Evolutionary conservation across 2,888 invertebrate species (phyloP).

Genomic region (Caenorhabditis panamensis): DNA sequence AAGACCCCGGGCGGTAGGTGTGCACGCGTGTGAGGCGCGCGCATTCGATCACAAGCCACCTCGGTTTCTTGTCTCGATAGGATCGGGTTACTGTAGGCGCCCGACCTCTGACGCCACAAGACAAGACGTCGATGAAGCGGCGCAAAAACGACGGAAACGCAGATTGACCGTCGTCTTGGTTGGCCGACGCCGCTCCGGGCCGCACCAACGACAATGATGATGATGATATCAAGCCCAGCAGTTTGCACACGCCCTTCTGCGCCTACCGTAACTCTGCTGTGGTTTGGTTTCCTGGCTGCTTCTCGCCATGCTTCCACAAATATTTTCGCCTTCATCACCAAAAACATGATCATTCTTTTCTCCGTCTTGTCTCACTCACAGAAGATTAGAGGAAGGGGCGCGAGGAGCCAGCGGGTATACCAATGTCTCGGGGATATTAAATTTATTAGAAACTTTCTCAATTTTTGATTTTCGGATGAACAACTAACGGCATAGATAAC

Average conservation of each 20-base stretch:
- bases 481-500: not conserved
- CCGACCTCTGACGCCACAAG: not conserved
- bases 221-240: constrained; percentile 43
- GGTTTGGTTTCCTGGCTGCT: constrained; percentile 15
- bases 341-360: constrained; percentile 8
- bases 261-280: constrained; percentile 26
- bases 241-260: constrained; percentile 27
- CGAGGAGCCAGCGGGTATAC: not conserved
- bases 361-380: not conserved
- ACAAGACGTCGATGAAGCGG: constrained; percentile 43
- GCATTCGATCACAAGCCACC: constrained; percentile 49
- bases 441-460: not conserved
- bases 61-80: constrained; percentile 19
- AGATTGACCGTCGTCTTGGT: constrained; percentile 53
- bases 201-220: constrained; percentile 39
- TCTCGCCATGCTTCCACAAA: constrained; percentile 3
- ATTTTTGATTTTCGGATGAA: not conserved
- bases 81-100: constrained; percentile 62
- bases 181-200: constrained; percentile 48
- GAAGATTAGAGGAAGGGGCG: not conserved
- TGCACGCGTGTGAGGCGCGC: constrained; percentile 58
- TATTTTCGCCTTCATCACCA: constrained; percentile 14
- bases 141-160: constrained; percentile 48
- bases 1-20: constrained; percentile 49
- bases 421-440: not conserved